Conservation (phyloP, 2,797 vertebrate genomes). For the Dryobates pubescens region DNA sequence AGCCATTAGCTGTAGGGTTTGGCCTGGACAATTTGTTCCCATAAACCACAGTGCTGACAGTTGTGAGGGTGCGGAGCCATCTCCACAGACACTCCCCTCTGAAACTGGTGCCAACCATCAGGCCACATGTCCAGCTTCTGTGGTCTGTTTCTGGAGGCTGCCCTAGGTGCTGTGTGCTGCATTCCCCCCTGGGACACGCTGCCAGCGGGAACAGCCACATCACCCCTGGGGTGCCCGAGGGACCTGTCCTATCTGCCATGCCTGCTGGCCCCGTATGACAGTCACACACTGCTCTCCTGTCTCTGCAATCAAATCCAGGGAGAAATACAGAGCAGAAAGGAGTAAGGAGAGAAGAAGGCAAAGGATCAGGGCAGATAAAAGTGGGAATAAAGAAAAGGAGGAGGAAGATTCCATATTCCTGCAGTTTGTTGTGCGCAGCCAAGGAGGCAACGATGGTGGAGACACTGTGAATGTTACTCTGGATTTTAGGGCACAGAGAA, state of each 20-base stretch:
- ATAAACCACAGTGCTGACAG: not conserved
- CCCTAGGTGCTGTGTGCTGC: not conserved
- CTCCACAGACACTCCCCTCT: not conserved
- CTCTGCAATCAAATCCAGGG: not conserved
- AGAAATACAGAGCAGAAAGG: not conserved
- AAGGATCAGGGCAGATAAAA: not conserved
- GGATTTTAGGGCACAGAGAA: not conserved
- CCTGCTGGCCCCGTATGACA: not conserved
- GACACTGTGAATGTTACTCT: not conserved
- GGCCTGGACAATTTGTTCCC: not conserved
- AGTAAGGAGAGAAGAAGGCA: not conserved
- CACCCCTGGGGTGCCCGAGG: not conserved
- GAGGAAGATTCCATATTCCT: not conserved
- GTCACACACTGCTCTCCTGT: not conserved
- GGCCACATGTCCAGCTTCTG: fast-evolving
- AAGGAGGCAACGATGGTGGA: not conserved
- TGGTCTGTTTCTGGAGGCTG: not conserved
- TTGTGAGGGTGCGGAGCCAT: fast-evolving
- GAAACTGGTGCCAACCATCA: not conserved
- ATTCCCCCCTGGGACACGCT: not conserved
- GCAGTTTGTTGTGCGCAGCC: not conserved
- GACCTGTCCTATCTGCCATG: not conserved
- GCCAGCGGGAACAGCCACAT: not conserved
- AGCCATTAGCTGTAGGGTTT: not conserved
- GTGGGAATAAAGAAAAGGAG: not conserved